phyloP scores from a whole-genome alignment of 2,113 vertebrate species.

The Chloropsis hardwickii region DNA sequence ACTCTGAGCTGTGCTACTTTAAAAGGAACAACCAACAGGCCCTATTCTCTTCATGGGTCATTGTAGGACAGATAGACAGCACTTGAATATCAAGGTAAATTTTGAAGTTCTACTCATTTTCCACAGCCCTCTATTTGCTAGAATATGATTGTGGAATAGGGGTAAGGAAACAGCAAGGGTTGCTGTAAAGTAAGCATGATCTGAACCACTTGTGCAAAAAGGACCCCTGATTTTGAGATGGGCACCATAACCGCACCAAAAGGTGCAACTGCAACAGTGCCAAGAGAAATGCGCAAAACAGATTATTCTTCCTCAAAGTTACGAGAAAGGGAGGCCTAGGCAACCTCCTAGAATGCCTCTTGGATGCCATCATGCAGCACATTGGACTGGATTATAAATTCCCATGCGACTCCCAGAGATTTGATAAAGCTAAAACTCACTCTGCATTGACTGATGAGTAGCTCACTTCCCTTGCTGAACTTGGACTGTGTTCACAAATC shows the following conservation, averaged over 20 bases:
- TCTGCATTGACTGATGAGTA: background rate
- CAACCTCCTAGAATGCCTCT: background rate
- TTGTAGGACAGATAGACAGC: background rate
- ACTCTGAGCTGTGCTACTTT: background rate
- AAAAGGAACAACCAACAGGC: background rate
- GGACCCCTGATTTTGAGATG: background rate
- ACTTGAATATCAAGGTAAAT: background rate
- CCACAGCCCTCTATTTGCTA: background rate
- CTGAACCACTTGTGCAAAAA: background rate
- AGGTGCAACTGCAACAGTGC: background rate
- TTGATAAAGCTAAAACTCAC: background rate
- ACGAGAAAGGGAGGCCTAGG: background rate
- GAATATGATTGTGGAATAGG: background rate
- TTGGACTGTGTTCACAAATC: background rate
- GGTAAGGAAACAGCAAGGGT: accelerated
- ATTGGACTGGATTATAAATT: background rate
- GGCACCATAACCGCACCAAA: background rate
- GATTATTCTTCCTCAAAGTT: background rate
- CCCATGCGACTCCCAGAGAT: background rate
- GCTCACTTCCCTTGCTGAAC: background rate
- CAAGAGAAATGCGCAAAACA: background rate
- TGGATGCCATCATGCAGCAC: background rate
- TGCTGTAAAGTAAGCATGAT: background rate
- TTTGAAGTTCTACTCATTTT: background rate
- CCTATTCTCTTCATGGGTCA: background rate